phyloP scores from a whole-genome alignment of 2,888 invertebrate genomes.

The Amiota minor region DNA sequence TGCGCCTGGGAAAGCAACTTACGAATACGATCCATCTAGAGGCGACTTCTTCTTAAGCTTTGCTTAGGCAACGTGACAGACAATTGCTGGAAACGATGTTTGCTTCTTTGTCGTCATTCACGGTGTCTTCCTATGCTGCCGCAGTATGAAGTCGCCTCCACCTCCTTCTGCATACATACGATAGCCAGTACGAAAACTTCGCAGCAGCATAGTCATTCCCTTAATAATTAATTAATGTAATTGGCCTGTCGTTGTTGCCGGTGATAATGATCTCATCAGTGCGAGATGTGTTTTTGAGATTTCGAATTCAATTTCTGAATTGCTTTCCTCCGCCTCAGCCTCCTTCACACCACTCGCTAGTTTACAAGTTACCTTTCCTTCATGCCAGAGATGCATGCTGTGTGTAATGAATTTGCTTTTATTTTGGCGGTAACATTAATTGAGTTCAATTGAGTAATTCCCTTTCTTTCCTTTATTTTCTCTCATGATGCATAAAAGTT shows the following conservation, averaged over 20 bases:
- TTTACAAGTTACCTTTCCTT: not conserved
- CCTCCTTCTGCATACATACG: not conserved
- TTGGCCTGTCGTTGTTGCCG: conserved; percentile 72
- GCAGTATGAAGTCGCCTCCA: not conserved
- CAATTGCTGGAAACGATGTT: not conserved
- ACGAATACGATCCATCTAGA: not conserved
- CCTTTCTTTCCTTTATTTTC: conserved; percentile 12
- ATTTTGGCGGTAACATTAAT: conserved; percentile 37
- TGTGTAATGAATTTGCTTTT: conserved; percentile 44
- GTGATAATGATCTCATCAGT: conserved; percentile 69
- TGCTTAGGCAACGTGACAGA: conserved; percentile 14
- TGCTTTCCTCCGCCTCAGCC: conserved; percentile 40
- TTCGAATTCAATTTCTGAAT: conserved; percentile 63
- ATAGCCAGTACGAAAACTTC: conserved; percentile 29
- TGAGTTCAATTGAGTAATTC: not conserved
- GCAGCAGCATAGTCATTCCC: conserved; percentile 51
- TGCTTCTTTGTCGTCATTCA: not conserved
- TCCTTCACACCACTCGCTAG: conserved; percentile 7
- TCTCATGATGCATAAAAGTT: not conserved
- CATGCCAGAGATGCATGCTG: not conserved
- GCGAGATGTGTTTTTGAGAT: conserved; percentile 62
- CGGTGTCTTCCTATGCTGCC: conserved; percentile 43
- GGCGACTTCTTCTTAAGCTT: conserved; percentile 23
- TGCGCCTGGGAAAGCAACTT: conserved; percentile 48
- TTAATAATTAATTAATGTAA: conserved; percentile 74